Conservation (phyloP, 2,113 vertebrate species). For the Chaetodon auriga region DNA sequence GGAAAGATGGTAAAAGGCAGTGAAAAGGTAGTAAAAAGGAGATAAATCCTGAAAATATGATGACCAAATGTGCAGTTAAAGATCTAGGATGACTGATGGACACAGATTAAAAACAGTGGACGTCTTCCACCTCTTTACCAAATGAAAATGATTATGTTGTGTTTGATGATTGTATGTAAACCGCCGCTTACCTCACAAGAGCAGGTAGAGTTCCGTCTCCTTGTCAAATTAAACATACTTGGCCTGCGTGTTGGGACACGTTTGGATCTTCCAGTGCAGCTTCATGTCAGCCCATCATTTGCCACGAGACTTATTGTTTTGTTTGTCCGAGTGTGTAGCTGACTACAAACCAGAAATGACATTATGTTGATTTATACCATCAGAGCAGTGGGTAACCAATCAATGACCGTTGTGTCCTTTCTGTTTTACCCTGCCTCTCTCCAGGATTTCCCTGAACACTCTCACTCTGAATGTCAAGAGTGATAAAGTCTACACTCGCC, state of each 20-base stretch:
- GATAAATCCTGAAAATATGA: background rate
- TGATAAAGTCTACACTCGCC: conserved; percentile 94
- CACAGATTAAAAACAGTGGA: background rate
- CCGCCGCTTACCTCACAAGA: background rate
- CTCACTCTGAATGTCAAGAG: conserved; percentile 95
- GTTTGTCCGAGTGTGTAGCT: background rate
- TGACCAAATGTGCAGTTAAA: background rate
- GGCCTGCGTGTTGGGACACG: background rate
- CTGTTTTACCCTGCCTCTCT: background rate
- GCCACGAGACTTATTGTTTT: background rate
- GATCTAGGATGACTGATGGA: background rate
- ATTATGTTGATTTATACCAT: conserved; percentile 5
- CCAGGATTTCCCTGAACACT: conserved; percentile 94
- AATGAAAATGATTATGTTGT: no score
- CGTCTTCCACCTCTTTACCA: background rate
- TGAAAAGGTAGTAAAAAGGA: no score
- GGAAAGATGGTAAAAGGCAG: background rate
- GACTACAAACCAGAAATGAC: background rate
- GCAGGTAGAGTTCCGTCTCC: background rate
- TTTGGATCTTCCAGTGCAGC: background rate
- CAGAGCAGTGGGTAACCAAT: conserved; percentile 6
- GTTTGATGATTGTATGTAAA: background rate
- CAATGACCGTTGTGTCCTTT: background rate
- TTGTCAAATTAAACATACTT: background rate
- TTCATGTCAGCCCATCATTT: background rate